Base-by-base conservation (phyloP, 2,888 invertebrate species). In the Labia minor region DNA sequence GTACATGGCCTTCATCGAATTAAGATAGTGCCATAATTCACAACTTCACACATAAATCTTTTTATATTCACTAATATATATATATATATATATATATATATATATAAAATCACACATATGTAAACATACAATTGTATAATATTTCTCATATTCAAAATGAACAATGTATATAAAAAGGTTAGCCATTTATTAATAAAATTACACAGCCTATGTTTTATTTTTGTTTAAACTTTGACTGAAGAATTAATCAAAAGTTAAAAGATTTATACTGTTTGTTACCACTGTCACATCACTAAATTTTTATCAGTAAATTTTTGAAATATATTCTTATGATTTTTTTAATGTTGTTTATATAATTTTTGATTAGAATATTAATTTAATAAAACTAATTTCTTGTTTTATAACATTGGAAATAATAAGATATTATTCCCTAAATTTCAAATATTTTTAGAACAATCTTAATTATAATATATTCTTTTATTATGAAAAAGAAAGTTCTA, bases 211-310 rank as follows among this genome's bases (percentile, higher is more conserved):
- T 11, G 49, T 49, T 49, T 49, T 49, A 49, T 49, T 49, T 49
- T 16, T 26, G 26, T 26, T 26, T 26, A 26, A 26, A 26, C 8
- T 3, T 26, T 26, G 26, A 26, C 26, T 26, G 26, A 26, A 26
- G 26, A 26, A 6, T 26, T 6, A 49, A 49, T 8, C 14, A 49
- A 49, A 49, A 49, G 3, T 49, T 8, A 49, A 49, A 49, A 49
- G 16, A 49, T 49, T 49, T 49, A 49, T 49, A 49, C 49, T 49
- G 49, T 49, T 49, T 49, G 49, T 49, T 49, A 49, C 49, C 49
- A 49, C 3, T 49, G 16, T 49, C n/a, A 49, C 49, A 49, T 49
- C n/a, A 49, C 16, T 14, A 49, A 49, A 49, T 49, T 49, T 49
- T 49, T 11, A 3, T 16, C 49, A 49, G 16, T 11, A 49, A 49